Evolutionary conservation across 2,797 vertebrate species (phyloP).

Genomic region (Coregonus sp.): DNA sequence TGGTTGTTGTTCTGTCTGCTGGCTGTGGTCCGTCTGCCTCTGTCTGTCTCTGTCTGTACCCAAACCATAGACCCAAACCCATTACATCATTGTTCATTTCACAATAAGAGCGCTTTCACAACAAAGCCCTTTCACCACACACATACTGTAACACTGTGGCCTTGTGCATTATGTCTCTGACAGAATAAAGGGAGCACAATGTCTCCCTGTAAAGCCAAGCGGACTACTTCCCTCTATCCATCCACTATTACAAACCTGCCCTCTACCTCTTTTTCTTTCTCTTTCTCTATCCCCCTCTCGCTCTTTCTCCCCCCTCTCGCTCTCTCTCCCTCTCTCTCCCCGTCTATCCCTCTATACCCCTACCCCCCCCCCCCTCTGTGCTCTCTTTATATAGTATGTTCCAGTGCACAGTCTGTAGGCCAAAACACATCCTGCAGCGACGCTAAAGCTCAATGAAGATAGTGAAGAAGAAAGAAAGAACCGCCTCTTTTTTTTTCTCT

Average conservation of each 20-base stretch:
- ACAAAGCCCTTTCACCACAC: constrained; percentile 10
- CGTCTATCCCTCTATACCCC: background rate
- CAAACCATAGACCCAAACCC: constrained; percentile 15
- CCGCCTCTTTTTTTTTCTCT: background rate
- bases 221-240: background rate
- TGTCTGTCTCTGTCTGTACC: constrained; percentile 11
- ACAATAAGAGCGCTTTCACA: constrained; percentile 57
- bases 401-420: constrained; percentile 56
- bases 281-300: constrained; percentile 8
- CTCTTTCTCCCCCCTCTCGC: background rate
- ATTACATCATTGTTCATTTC: constrained; percentile 47
- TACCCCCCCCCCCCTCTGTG: constrained; percentile 26
- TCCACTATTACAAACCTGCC: background rate
- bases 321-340: background rate
- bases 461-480: constrained; percentile 45
- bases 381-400: constrained; percentile 55
- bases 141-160: background rate
- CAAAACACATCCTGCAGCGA: constrained; percentile 59
- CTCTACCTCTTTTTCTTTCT: background rate
- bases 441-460: constrained; percentile 64
- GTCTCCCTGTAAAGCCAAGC: background rate
- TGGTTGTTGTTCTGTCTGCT: constrained; percentile 29
- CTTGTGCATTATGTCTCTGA: background rate
- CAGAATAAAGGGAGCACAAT: constrained; percentile 1
- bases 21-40: constrained; percentile 32